Percentiles rank a stretch among this genome's conserved stretches.
Conservation (phyloP, 2,113 vertebrate species). For the Taxidea taxus region DNA sequence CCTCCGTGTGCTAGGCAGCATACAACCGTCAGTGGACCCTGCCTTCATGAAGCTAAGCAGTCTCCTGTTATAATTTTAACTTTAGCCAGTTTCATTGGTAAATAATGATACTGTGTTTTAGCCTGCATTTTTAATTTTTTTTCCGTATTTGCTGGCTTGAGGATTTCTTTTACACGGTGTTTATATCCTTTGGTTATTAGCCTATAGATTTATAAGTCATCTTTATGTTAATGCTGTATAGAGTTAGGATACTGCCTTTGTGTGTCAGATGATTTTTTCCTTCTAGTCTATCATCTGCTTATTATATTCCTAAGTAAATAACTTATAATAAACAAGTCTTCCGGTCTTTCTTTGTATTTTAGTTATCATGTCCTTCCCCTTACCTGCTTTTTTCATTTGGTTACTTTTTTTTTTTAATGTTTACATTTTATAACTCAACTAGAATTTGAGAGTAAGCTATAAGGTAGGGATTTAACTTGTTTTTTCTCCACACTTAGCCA, state of each 20-base stretch:
- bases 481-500: neutral
- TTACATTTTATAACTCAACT: slow-evolving; percentile 24
- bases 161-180: neutral
- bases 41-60: neutral
- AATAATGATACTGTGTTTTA: neutral
- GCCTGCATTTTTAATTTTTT: neutral
- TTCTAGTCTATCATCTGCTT: neutral
- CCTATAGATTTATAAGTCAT: neutral
- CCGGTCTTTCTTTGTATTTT: neutral
- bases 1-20: neutral
- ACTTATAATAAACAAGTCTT: neutral
- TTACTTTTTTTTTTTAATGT: neutral
- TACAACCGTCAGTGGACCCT: neutral
- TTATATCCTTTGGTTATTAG: neutral
- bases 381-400: neutral
- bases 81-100: neutral
- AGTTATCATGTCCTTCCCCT: neutral
- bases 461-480: neutral
- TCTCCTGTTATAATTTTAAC: neutral
- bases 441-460: neutral
- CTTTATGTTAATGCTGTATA: neutral
- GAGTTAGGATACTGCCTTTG: neutral
- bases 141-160: neutral
- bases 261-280: neutral
- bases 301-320: neutral